These are phyloP conservation scores for Osmerus eperlanus DNA, from an alignment of 2,113 vertebrate genomes.

Conservation along the genomic window DNA sequence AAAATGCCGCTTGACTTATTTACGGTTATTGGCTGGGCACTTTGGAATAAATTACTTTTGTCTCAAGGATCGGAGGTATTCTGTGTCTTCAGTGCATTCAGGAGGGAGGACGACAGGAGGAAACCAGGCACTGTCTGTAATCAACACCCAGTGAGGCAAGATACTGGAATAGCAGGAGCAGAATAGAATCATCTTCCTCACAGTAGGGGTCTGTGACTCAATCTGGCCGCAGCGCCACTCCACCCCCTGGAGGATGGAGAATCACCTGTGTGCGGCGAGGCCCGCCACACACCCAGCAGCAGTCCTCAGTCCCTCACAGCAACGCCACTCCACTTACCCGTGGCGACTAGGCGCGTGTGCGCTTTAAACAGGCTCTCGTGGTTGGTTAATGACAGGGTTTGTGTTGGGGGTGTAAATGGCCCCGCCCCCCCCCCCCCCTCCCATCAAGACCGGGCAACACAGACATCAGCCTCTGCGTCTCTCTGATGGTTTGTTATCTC, in stretches of 20 bases:
- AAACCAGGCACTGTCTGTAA: constrained; percentile 57
- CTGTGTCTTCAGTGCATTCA: constrained; percentile 30
- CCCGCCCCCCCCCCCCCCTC: constrained; percentile 43
- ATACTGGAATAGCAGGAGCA: constrained; percentile 56
- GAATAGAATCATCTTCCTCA: constrained; percentile 58
- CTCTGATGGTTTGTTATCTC: constrained; percentile 10
- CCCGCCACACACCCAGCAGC: constrained; percentile 68
- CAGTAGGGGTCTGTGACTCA: constrained; percentile 56
- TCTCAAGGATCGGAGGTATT: constrained; percentile 12
- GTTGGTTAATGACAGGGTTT: constrained; percentile 68
- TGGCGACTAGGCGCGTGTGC: constrained; percentile 12
- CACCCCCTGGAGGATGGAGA: constrained; percentile 67
- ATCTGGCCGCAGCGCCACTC: constrained; percentile 47
- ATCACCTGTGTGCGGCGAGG: constrained; percentile 63
- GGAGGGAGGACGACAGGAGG: constrained; percentile 36
- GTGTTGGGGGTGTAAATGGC: constrained; percentile 64
- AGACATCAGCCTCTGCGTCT: constrained; percentile 2
- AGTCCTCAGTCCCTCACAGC: constrained; percentile 53
- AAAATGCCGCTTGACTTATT: constrained; percentile 8
- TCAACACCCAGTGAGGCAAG: constrained; percentile 62
- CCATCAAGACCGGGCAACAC: constrained; percentile 49
- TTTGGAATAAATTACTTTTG: constrained; percentile 21
- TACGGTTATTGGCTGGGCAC: no score
- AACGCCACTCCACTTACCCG: constrained; percentile 52
- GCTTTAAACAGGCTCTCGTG: constrained; percentile 55